A percentile compares a stretch with the other conserved stretches of the same genome.
These are phyloP conservation scores for Garra rufa DNA, from an alignment of 2,113 vertebrate genomes.

Conservation along the genomic window DNA sequence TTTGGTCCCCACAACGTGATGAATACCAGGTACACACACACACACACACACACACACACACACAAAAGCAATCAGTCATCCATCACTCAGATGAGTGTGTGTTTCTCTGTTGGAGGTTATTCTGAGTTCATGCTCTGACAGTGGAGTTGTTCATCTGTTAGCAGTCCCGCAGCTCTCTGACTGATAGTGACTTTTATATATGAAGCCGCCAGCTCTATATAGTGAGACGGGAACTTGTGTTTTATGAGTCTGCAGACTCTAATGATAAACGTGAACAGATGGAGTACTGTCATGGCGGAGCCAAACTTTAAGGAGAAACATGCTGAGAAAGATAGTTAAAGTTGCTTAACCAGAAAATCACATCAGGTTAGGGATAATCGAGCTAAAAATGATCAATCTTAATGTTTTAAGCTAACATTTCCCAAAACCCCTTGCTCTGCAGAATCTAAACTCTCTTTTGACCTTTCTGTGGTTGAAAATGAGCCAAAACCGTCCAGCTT, in stretches of 20 bases:
- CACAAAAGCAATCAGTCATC: neutral
- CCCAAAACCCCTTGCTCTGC: too few relatives aligned
- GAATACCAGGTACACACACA: neutral
- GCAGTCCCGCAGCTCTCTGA: neutral
- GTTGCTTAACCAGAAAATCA: too few relatives aligned
- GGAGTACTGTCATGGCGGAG: neutral
- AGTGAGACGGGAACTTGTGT: neutral
- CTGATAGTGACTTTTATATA: neutral
- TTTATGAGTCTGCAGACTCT: neutral
- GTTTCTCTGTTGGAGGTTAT: neutral
- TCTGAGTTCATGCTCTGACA: neutral
- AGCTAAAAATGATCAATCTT: too few relatives aligned
- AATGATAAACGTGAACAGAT: neutral
- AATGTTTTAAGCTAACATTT: too few relatives aligned
- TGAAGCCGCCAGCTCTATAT: neutral
- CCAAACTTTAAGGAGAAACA: neutral
- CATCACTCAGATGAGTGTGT: neutral
- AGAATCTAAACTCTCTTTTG: too few relatives aligned
- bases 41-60: neutral
- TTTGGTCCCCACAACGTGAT: too few relatives aligned
- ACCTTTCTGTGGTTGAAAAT: too few relatives aligned
- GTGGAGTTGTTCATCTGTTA: neutral
- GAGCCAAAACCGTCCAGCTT: neutral
- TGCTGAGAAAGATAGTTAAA: too few relatives aligned
- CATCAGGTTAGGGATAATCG: too few relatives aligned